Base-by-base conservation (phyloP, 2,113 vertebrate species). In the Aepyceros melampus region DNA sequence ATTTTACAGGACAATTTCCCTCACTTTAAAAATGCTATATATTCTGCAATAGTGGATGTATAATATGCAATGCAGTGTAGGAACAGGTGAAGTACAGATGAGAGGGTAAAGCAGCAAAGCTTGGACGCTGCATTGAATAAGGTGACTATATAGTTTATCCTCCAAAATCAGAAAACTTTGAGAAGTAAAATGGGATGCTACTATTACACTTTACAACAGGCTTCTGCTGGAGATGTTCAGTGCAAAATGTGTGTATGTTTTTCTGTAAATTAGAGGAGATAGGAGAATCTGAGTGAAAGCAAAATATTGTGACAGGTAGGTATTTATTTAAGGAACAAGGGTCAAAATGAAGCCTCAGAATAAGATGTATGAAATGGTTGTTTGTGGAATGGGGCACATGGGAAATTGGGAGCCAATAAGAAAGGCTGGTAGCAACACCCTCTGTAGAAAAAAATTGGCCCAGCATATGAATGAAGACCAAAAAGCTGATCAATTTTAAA, bases 21-120 rank as follows among this genome's bases (percentile, higher is more conserved):
- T 93, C 87, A 97, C 86, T 97, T 93, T 84, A 91, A 93, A 94
- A 91, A 93, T 89, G 91, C 85, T 86, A 23, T 17, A 16, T 83
- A 89, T 64, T 89, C 47, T 91, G 25, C 84, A 96, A 31, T 62
- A 31, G 60, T 91, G 64, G 51, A 49, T 78, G 14, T 45, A 82
- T 87, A 92, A 49, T 60, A 82, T 16, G 16, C 17, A 94, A 29
- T 51, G 21, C 33, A 79, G 40, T 90, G 23, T 97, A 45, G 49
- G 43, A 88, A 47, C 71, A 71, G 51, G 78, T 58, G 31, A 88
- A 58, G 51, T 36, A 55, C 8, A 64, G 45, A 47, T 85, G 16
- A 64, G n/a, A 55, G 49, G 29, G 40, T 85, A 95, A 82, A 74
- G 47, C 45, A 84, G 87, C 55, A 89, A 64, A 58, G 51, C 19